These are phyloP conservation scores for Luperina nickerlii DNA, from an alignment of 2,888 invertebrate species.

Conservation along the genomic window DNA sequence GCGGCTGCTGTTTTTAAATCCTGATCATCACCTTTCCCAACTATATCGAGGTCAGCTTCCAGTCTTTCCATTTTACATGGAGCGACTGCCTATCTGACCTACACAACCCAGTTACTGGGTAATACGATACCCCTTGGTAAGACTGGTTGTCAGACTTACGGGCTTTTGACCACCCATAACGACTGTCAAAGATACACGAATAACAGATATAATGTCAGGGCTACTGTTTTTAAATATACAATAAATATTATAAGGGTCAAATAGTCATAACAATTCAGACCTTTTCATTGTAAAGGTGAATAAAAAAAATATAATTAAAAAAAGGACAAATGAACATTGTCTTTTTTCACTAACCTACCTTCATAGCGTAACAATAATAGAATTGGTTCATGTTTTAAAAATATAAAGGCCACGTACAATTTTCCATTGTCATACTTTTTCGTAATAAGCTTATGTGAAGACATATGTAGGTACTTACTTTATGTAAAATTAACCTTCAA, in stretches of 20 bases:
- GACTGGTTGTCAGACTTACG: no score
- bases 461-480: no score
- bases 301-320: not conserved
- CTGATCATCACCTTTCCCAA: no score
- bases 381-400: conserved; percentile 3
- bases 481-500: not conserved
- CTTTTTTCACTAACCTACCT: not conserved
- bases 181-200: no score
- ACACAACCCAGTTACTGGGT: no score
- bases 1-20: not conserved
- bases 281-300: not conserved
- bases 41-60: no score
- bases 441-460: not conserved
- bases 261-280: not conserved
- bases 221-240: not conserved
- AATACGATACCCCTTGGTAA: no score
- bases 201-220: not conserved
- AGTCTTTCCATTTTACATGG: no score
- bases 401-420: not conserved
- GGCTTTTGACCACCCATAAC: no score
- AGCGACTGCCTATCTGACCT: no score
- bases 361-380: not conserved
- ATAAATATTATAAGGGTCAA: conserved; percentile 2
- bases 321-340: not conserved
- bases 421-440: not conserved